Conservation (phyloP, 2,888 invertebrate genomes). For the Chrysodeixis includens region DNA sequence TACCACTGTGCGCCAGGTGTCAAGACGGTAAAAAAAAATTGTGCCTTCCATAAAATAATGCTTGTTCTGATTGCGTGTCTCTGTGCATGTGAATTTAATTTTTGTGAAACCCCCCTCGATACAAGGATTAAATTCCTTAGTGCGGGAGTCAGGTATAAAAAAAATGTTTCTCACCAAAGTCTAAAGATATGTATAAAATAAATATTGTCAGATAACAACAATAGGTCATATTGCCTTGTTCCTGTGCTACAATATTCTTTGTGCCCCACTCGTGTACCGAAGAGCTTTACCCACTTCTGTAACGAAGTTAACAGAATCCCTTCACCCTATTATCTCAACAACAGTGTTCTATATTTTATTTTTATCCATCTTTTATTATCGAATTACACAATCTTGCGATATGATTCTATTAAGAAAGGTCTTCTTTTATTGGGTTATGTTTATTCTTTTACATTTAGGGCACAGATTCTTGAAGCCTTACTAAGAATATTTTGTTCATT, state of each 20-base stretch:
- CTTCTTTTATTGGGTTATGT: constrained; percentile 1
- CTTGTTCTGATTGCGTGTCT: no score
- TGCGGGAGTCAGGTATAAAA: no score
- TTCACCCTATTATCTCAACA: not conserved
- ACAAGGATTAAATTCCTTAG: no score
- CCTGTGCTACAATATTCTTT: not conserved
- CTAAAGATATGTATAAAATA: no score
- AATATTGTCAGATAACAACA: no score
- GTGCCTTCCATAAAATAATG: no score
- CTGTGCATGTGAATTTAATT: no score
- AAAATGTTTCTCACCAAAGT: no score
- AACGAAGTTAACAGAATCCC: constrained; percentile 5
- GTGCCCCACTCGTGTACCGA: not conserved
- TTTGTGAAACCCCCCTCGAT: no score
- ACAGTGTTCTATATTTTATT: not conserved
- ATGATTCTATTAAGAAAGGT: constrained; percentile 1
- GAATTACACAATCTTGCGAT: not conserved
- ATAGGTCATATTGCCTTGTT: not conserved
- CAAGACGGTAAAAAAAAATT: no score
- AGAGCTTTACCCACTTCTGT: constrained; percentile 3
- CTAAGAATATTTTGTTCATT: not conserved
- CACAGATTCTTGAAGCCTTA: not conserved
- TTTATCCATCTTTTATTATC: constrained; percentile 7
- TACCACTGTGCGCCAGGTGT: no score
- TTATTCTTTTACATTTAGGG: not conserved